Percentiles rank a stretch among this genome's conserved stretches.
Evolutionary conservation across 2,888 invertebrate species (phyloP).

Genomic region (Stramonita haemastoma): DNA sequence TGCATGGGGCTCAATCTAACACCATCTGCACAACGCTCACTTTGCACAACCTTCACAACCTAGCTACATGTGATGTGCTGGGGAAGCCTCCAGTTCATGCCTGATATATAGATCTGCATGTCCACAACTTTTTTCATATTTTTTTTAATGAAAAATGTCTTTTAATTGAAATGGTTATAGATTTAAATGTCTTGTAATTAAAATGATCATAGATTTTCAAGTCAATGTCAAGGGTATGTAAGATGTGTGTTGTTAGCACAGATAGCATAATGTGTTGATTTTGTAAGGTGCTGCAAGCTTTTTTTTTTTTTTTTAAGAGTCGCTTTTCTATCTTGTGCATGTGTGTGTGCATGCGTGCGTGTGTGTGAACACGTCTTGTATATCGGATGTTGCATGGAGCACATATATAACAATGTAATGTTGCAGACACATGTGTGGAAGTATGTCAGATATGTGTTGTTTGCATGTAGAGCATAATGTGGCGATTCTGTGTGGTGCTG

Average conservation of each 20-base stretch:
- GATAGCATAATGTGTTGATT: background rate
- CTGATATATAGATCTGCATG: too few species aligned
- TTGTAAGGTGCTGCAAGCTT: background rate
- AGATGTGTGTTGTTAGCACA: background rate
- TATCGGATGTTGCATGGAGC: too few species aligned
- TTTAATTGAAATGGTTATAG: background rate
- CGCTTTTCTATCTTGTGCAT: conserved; percentile 13
- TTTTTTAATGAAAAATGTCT: background rate
- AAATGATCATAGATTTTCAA: background rate
- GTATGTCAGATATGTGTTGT: background rate
- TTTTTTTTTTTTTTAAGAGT: background rate
- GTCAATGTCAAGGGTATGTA: background rate
- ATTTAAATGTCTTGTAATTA: background rate
- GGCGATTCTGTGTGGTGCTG: background rate
- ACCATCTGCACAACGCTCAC: too few species aligned
- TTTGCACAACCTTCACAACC: too few species aligned
- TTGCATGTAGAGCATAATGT: too few species aligned
- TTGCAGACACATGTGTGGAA: too few species aligned
- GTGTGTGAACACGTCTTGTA: background rate
- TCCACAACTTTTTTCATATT: too few species aligned
- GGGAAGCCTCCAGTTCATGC: too few species aligned
- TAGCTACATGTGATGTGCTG: too few species aligned
- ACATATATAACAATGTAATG: too few species aligned
- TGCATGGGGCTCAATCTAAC: too few species aligned
- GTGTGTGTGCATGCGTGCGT: conserved; percentile 4